Evolutionary conservation across 2,888 invertebrate genomes (phyloP).

Genomic region (Notocelia uddmanniana): DNA sequence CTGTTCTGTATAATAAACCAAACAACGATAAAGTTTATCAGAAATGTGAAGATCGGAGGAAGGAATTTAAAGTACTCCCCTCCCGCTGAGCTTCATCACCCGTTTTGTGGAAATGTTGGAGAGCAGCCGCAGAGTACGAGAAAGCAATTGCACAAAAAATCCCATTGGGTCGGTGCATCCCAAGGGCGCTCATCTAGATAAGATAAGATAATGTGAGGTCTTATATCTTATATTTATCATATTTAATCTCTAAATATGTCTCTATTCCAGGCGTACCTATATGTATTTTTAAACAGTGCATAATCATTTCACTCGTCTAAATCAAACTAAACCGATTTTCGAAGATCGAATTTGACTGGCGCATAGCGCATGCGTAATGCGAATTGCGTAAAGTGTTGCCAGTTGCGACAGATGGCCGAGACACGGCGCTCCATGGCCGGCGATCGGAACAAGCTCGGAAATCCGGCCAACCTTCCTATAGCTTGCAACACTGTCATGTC

Average conservation of each 20-base stretch:
- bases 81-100: too few species aligned
- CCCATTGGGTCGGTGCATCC: too few species aligned
- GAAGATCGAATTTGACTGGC: constrained; percentile 22
- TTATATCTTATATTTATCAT: too few species aligned
- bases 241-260: background rate
- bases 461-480: constrained; percentile 86
- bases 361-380: constrained; percentile 44
- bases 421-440: constrained; percentile 68
- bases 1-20: too few species aligned
- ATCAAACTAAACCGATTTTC: constrained; percentile 5
- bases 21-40: too few species aligned
- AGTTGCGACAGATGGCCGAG: constrained; percentile 48
- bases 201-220: too few species aligned
- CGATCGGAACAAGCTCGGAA: constrained; percentile 84
- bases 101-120: too few species aligned
- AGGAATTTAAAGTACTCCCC: too few species aligned
- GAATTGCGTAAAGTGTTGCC: constrained; percentile 47
- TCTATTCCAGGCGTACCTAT: background rate
- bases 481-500: constrained; percentile 75
- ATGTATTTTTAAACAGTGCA: background rate
- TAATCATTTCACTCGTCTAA: constrained; percentile 1
- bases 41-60: too few species aligned
- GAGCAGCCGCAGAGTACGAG: too few species aligned
- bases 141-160: too few species aligned
- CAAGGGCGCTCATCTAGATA: too few species aligned